Conservation (phyloP, 2,113 vertebrate species). For the Mixornis gularis region DNA sequence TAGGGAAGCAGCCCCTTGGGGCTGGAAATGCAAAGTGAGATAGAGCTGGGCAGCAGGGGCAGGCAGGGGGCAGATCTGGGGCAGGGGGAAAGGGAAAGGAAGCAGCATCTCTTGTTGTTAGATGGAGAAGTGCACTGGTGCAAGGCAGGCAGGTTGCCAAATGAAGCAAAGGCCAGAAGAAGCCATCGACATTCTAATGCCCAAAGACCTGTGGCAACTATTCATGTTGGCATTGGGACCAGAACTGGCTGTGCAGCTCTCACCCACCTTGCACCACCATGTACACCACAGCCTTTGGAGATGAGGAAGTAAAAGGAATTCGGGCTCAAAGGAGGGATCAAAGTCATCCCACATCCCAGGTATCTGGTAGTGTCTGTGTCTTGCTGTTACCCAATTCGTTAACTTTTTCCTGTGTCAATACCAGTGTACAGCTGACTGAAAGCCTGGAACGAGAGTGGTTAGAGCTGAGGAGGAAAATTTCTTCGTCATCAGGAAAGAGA, state of each 20-base stretch:
- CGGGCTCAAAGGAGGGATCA: not conserved
- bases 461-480: not conserved
- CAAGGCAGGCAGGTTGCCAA: not conserved
- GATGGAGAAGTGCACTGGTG: not conserved
- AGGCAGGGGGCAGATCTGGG: not conserved
- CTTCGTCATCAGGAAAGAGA: not conserved
- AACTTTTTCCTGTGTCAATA: not conserved
- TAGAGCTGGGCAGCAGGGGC: not conserved
- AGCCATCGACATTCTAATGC: not conserved
- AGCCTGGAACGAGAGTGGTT: not conserved
- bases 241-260: not conserved
- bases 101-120: not conserved
- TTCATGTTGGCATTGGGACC: not conserved
- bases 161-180: not conserved
- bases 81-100: not conserved
- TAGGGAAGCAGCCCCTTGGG: not conserved
- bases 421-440: not conserved
- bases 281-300: not conserved
- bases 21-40: not conserved
- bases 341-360: not conserved
- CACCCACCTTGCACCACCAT: not conserved
- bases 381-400: not conserved
- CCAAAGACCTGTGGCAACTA: not conserved
- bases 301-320: not conserved
- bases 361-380: not conserved